Evolutionary conservation across 1,140 invertebrate genomes (phyloP), one percentile per base, ranked within the genome.

Genomic region (Drosophila varians): DNA sequence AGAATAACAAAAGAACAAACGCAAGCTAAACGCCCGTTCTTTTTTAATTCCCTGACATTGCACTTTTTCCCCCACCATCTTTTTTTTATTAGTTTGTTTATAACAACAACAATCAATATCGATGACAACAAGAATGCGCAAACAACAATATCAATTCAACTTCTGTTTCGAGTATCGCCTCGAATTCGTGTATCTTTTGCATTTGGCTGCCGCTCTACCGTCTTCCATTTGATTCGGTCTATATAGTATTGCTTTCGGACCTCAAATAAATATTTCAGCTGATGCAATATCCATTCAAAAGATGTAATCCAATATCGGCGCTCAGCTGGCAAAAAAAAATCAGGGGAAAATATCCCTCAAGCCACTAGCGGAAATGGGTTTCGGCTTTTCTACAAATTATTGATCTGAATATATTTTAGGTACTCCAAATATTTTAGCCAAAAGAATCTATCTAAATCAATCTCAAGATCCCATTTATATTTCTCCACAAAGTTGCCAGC

Each of bases 31-130:
- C 25, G 49, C 52, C 65, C 34, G 36, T 31, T 31, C 49, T 40
- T 25, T 53, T 36, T 47, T 42, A n/a, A 49, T 25, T 23, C 21
- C 64, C 56, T 84, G 75, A 86, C 80, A 51, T 40, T 75, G 64
- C 71, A 72, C 21, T 58, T 77, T 80, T 79, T 65, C 4, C n/a
- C 25, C 25, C 26, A 16, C 40, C 40, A 26, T 23, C 26, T 28
- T 28, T 31, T 31, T 31, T 73, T 73, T 77, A 74, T 83, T 83
- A 65, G 54, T 74, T 82, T 83, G 78, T 83, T 83, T 82, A 77
- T 69, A 57, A 53, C 31, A 69, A 61, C 40, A 64, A 62, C 56
- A 40, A 68, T 72, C 52, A 34, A 31, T 31, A 31, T 31, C 9
- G 28, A 31, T 31, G 28, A 31, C 28, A 31, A 31, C 11, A 31